Conservation (phyloP, 2,797 vertebrate species). For the Pantherophis vulpinus region DNA sequence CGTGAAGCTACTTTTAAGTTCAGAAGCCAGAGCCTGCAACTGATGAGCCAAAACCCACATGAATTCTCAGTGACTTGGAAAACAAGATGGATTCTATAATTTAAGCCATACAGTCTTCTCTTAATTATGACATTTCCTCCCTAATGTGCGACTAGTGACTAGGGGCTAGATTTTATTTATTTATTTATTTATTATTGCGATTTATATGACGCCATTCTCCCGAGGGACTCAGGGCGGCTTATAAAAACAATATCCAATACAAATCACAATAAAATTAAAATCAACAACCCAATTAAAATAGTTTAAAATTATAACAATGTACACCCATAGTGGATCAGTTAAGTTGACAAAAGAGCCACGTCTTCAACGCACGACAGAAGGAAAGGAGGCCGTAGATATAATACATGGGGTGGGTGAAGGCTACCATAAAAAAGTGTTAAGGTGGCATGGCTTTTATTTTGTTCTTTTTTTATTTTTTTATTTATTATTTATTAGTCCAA, state of each 20-base stretch:
- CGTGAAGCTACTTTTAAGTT: conserved; percentile 88
- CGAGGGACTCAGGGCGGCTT: too few species aligned
- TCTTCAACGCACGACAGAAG: too few species aligned
- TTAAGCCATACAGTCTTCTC: background rate
- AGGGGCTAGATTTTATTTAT: background rate
- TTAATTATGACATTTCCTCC: background rate
- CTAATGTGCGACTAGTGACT: background rate
- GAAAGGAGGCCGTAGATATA: background rate
- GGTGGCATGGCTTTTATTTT: background rate
- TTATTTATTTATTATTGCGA: too few species aligned
- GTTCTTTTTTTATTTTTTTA: background rate
- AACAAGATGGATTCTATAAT: background rate
- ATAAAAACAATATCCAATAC: too few species aligned
- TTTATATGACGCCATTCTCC: too few species aligned
- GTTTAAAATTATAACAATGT: too few species aligned
- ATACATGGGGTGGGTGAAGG: background rate
- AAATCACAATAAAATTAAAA: too few species aligned
- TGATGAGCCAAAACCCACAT: conserved; percentile 56
- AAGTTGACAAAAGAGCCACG: too few species aligned
- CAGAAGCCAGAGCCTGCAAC: conserved; percentile 91
- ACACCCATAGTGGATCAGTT: too few species aligned
- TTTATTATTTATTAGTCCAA: too few species aligned
- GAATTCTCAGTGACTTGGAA: background rate
- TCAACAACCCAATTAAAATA: too few species aligned
- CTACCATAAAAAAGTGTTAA: background rate